Percentiles rank a stretch among this genome's conserved stretches.
These are phyloP conservation scores for Trigoniulus corallinus DNA, from an alignment of 1,140 invertebrate genomes.

Conservation along the genomic window DNA sequence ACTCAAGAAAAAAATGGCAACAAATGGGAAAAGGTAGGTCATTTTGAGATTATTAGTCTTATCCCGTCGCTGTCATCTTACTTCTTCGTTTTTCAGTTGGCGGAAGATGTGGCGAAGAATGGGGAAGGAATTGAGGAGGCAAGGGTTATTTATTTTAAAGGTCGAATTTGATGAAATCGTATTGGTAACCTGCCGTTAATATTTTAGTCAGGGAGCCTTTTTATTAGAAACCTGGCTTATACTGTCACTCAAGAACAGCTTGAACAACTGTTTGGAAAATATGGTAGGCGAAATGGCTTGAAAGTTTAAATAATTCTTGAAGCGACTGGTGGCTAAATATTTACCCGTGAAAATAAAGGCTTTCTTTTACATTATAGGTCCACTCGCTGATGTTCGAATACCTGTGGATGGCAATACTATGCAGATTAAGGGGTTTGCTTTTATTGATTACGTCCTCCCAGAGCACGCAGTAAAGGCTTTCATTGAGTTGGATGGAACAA, in stretches of 20 bases:
- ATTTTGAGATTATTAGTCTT: neutral
- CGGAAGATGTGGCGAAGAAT: constrained; percentile 47
- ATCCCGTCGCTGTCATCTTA: too few species aligned
- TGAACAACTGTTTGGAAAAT: constrained; percentile 65
- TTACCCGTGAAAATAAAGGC: too few species aligned
- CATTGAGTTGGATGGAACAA: constrained; percentile 66
- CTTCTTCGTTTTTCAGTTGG: constrained; percentile 12
- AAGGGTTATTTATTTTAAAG: neutral
- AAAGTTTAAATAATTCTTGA: neutral
- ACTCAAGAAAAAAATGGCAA: neutral
- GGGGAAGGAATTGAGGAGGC: constrained; percentile 55
- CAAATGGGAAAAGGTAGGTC: neutral
- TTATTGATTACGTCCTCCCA: constrained; percentile 83
- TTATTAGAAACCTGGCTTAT: constrained; percentile 85
- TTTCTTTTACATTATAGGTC: constrained; percentile 37
- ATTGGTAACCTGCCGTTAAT: neutral
- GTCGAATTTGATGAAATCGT: neutral
- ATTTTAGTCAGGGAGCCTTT: constrained; percentile 66
- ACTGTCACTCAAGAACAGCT: constrained; percentile 75
- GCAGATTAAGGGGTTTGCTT: constrained; percentile 84
- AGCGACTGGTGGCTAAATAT: too few species aligned
- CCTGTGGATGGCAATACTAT: constrained; percentile 72
- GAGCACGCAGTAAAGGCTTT: constrained; percentile 88
- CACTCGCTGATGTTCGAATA: constrained; percentile 69
- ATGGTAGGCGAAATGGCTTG: constrained; percentile 26